phyloP scores from a whole-genome alignment of 2,888 invertebrate genomes.

The Terebella lapidaria region DNA sequence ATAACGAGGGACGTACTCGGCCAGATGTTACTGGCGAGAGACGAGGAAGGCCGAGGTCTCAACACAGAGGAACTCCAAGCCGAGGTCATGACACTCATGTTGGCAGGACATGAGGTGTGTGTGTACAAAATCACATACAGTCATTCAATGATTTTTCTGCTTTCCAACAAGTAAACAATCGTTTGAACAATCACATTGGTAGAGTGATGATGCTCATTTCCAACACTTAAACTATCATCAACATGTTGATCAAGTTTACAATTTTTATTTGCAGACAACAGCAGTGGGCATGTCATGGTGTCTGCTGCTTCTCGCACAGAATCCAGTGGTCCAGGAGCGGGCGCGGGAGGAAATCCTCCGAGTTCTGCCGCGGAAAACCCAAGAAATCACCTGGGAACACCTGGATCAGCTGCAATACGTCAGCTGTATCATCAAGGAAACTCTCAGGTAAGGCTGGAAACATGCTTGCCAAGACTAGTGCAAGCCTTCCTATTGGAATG shows the following conservation, averaged over 20 bases:
- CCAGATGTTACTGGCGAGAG: conserved; percentile 30
- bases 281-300: conserved; percentile 35
- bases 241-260: no score
- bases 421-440: conserved; percentile 37
- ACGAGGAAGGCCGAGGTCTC: conserved; percentile 31
- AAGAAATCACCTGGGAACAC: conserved; percentile 24
- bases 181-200: no score
- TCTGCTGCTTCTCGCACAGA: conserved; percentile 32
- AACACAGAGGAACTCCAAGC: conserved; percentile 30
- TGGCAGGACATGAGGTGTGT: conserved; percentile 46
- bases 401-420: conserved; percentile 34
- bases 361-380: conserved; percentile 15
- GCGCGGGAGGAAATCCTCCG: conserved; percentile 31
- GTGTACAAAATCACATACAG: no score
- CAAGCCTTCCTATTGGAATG: no score
- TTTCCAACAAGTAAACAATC: no score
- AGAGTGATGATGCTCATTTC: no score
- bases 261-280: conserved; percentile 39
- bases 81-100: conserved; percentile 36
- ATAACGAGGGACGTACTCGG: conserved; percentile 26
- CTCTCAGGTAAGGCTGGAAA: conserved; percentile 36
- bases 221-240: no score
- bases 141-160: no score
- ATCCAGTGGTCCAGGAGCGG: conserved; percentile 33
- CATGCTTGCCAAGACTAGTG: no score